A percentile compares a stretch with the other conserved stretches of the same genome.
These are phyloP conservation scores for Subacronicta megacephala DNA, from an alignment of 2,888 invertebrate genomes.

Conservation along the genomic window DNA sequence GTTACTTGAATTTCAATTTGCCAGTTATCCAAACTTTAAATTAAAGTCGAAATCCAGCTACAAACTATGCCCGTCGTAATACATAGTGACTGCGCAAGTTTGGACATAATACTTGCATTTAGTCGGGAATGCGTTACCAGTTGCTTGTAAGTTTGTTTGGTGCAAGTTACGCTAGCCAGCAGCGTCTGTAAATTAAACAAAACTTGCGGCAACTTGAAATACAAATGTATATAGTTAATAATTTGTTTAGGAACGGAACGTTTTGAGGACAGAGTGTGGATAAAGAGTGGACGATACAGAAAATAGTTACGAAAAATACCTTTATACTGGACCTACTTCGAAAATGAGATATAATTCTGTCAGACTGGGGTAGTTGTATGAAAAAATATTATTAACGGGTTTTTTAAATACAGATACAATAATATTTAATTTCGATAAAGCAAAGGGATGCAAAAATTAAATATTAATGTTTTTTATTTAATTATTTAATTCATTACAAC, in stretches of 20 bases:
- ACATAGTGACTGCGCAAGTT: constrained; percentile 28
- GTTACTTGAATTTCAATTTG: too few relatives aligned
- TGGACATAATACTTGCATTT: constrained; percentile 22
- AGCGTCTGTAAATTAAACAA: constrained; percentile 14
- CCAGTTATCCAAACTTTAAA: constrained; percentile 15
- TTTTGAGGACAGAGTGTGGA: not conserved
- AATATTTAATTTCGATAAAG: too few relatives aligned
- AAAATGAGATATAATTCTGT: too few relatives aligned
- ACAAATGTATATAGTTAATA: constrained; percentile 4
- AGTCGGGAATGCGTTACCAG: constrained; percentile 7
- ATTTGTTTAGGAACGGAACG: not conserved
- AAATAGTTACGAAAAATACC: too few relatives aligned
- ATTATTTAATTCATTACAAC: too few relatives aligned
- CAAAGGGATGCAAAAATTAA: too few relatives aligned
- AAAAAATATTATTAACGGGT: too few relatives aligned
- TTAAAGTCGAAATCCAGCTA: constrained; percentile 30
- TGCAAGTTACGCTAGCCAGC: constrained; percentile 10
- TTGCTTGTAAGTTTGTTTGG: constrained; percentile 1
- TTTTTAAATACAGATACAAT: too few relatives aligned
- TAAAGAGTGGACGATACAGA: not conserved
- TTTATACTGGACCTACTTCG: too few relatives aligned
- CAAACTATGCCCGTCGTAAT: constrained; percentile 26
- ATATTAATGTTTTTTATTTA: too few relatives aligned
- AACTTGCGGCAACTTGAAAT: constrained; percentile 14
- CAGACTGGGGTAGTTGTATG: too few relatives aligned